Base-by-base conservation (phyloP, 2,113 vertebrate species). In the Pluvialis apricaria region DNA sequence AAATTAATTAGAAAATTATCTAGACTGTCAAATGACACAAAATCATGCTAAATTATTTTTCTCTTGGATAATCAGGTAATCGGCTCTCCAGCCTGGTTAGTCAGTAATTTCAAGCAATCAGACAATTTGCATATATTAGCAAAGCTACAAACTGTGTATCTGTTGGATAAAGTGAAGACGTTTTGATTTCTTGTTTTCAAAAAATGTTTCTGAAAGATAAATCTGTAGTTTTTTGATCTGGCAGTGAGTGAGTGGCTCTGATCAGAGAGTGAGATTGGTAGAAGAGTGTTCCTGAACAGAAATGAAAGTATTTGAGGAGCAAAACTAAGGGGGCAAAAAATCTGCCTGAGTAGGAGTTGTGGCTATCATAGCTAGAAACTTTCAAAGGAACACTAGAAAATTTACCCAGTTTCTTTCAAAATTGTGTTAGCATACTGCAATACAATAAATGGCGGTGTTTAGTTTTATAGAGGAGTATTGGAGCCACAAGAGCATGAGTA, bases 1-100 rank as follows among this genome's bases (percentile, higher is more conserved):
- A 55, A 68, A 82, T 93, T 96, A 95, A 84, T 96, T 97, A 94
- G 88, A 95, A 97, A 96, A 96, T 91, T 87, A 93, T 52, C 92
- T 92, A 95, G 79, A 79, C 93, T 94, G 70, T 90, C 95, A 92
- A 92, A 82, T 93, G 93, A 81, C 83, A 93, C 73, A 94, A 92
- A 97, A 96, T 94, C 82, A 61, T 90, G 62, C 62, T 94, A 92
- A 93, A 93, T 91, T 92, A 90, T 95, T 85, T 93, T 85, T 86
- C 83, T 88, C 84, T 93, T 80, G 66, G 89, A 89, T 77, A 85
- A 91, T 86, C 85, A 97, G 92, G 96, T 96, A 97, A 96, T 97
- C 96, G 95, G 45, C 91, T 95, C 85, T 97, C 93, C 49, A 91
- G 92, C 64, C 70, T 95, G 45, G 82, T 92, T 70, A 85, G 78